Evolutionary conservation across 1,140 invertebrate species (phyloP).

Genomic region (Drosophila erecta): DNA sequence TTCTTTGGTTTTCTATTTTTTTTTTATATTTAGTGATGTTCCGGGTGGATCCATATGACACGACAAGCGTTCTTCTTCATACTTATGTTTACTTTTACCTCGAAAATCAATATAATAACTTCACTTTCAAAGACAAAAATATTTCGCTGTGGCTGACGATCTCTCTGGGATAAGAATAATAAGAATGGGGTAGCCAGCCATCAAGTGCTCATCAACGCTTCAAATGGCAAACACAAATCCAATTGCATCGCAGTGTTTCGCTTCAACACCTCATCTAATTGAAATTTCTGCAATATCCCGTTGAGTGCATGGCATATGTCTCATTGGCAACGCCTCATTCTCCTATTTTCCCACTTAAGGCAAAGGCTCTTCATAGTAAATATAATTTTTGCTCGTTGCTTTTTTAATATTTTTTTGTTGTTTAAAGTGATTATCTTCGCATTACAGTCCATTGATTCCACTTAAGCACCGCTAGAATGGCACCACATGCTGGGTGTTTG

Average conservation of each 20-base stretch:
- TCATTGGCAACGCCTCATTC: slow-evolving; percentile 61
- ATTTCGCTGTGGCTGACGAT: neutral
- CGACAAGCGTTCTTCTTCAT: slow-evolving; percentile 41
- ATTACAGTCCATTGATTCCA: slow-evolving; percentile 83
- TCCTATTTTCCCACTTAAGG: slow-evolving; percentile 7
- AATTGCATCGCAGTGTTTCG: slow-evolving; percentile 54
- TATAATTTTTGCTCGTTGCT: slow-evolving; percentile 12
- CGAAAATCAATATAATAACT: slow-evolving; percentile 35
- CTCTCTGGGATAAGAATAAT: neutral
- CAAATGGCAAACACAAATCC: slow-evolving; percentile 53
- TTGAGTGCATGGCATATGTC: slow-evolving; percentile 57
- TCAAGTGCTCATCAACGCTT: slow-evolving; percentile 44
- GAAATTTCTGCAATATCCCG: slow-evolving; percentile 55
- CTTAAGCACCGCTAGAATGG: slow-evolving; percentile 78
- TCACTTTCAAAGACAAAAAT: slow-evolving; percentile 66
- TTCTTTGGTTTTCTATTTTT: neutral
- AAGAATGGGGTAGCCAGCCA: slow-evolving; percentile 1
- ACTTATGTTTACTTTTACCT: slow-evolving; percentile 9
- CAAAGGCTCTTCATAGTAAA: slow-evolving; percentile 31
- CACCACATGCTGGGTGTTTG: slow-evolving; percentile 26
- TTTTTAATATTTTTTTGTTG: slow-evolving; percentile 9
- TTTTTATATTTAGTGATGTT: slow-evolving; percentile 13
- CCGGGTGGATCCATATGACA: slow-evolving; percentile 65
- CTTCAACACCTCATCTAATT: slow-evolving; percentile 82
- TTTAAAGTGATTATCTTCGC: slow-evolving; percentile 78